Percentiles rank a stretch among this genome's conserved stretches.
Evolutionary conservation across 2,797 vertebrate genomes (phyloP).

Genomic region (Mormyrops attenuatus): DNA sequence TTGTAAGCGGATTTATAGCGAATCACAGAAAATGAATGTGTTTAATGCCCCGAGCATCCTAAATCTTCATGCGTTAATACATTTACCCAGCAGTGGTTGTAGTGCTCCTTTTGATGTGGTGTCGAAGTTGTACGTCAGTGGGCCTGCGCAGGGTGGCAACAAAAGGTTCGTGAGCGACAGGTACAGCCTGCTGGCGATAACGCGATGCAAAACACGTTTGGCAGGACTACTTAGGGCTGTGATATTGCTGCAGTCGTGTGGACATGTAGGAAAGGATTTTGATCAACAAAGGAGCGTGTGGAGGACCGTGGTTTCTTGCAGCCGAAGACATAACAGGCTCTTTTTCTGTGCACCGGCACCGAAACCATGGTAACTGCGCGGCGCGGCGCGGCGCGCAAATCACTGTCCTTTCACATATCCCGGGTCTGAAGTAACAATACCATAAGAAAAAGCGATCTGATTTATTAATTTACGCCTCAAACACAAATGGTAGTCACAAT

Average conservation of each 20-base stretch:
- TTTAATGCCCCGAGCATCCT: background rate
- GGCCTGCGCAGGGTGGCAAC: background rate
- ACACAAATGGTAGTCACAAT: background rate
- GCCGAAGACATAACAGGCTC: background rate
- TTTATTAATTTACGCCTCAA: background rate
- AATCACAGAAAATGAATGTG: background rate
- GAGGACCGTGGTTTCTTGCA: background rate
- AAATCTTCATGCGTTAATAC: background rate
- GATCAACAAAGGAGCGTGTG: background rate
- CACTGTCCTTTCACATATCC: background rate
- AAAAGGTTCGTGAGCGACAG: background rate
- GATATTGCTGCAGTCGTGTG: background rate
- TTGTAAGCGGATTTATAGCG: background rate
- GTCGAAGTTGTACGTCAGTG: background rate
- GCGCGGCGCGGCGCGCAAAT: background rate
- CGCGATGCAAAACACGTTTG: background rate
- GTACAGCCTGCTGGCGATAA: background rate
- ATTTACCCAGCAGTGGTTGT: background rate
- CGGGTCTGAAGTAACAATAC: background rate
- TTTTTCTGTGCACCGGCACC: background rate
- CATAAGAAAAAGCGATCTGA: background rate
- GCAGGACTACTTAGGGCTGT: background rate
- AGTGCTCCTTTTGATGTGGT: background rate
- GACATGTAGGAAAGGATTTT: background rate
- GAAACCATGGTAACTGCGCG: constrained; percentile 28